phyloP scores from a whole-genome alignment of 37 sponge, comb jelly and placozoan genomes.

The Diacarnus erythraeanus region DNA sequence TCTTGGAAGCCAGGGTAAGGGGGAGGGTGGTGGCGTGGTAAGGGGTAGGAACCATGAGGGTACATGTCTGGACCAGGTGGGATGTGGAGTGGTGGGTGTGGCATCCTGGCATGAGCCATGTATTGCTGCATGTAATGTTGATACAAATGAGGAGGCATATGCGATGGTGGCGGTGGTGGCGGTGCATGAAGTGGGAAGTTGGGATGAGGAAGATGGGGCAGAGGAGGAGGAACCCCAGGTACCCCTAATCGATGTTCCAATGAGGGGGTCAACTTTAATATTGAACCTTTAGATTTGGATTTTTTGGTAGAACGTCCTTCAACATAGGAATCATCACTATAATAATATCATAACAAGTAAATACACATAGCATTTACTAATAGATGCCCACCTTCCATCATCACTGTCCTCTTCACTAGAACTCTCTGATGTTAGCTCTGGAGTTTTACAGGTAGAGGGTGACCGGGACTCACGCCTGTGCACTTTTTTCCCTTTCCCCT shows the following conservation, averaged over 20 bases:
- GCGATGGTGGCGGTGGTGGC: neutral
- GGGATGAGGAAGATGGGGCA: conserved; percentile 6
- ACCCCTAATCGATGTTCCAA: neutral
- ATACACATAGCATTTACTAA: neutral
- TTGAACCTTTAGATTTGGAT: neutral
- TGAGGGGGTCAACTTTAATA: neutral
- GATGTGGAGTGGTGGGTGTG: neutral
- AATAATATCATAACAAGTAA: neutral
- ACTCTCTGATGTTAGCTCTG: conserved; percentile 65
- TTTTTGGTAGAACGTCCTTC: neutral
- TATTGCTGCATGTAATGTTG: conserved; percentile 20
- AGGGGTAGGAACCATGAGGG: neutral
- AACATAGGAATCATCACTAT: conserved; percentile 27
- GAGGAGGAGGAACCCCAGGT: neutral
- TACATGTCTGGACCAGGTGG: conserved; percentile 18
- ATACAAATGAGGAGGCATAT: conserved; percentile 14
- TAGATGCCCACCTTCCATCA: conserved; percentile 6
- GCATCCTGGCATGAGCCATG: conserved; percentile 8
- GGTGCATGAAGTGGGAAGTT: neutral
- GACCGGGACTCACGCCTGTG: conserved; percentile 21
- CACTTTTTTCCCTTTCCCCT: neutral
- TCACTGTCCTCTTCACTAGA: conserved; percentile 64
- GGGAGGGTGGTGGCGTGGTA: neutral
- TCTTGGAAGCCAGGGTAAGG: neutral
- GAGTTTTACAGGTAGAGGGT: conserved; percentile 41